These are phyloP conservation scores for Heliopora coerulea DNA, from an alignment of 92 coral and sea anemone species.

Conservation along the genomic window DNA sequence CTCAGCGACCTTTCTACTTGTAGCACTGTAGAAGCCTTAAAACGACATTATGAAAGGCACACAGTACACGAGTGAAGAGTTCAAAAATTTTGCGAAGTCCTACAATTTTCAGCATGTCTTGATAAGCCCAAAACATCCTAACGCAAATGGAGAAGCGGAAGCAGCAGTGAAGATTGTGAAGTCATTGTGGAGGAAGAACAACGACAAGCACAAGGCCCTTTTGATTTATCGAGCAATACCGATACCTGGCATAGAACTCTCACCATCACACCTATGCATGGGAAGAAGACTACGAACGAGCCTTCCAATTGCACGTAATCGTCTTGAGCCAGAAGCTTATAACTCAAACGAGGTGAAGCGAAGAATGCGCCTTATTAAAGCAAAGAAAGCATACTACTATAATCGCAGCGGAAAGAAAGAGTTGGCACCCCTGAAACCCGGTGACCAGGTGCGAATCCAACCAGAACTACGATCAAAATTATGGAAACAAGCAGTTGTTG, in stretches of 20 bases:
- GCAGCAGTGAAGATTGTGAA: constrained; percentile 42
- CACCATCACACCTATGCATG: constrained; percentile 55
- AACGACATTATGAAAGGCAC: constrained; percentile 50
- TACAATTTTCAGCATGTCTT: constrained; percentile 19
- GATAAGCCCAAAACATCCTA: constrained; percentile 43
- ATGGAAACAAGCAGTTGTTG: constrained; percentile 12
- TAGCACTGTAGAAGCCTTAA: constrained; percentile 32
- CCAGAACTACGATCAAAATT: constrained; percentile 5
- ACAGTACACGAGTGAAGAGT: constrained; percentile 29
- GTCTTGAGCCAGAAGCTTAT: constrained; percentile 45
- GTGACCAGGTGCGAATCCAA: constrained; percentile 46
- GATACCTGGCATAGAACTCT: constrained; percentile 52
- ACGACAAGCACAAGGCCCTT: constrained; percentile 56
- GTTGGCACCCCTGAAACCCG: constrained; percentile 36
- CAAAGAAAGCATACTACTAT: constrained; percentile 39
- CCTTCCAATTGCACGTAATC: constrained; percentile 46
- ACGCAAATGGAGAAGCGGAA: constrained; percentile 49
- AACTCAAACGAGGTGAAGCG: constrained; percentile 21
- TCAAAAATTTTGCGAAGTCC: constrained; percentile 24
- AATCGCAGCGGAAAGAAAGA: constrained; percentile 41
- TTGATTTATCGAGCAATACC: constrained; percentile 44
- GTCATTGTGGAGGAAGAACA: constrained; percentile 45
- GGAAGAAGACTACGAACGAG: constrained; percentile 51
- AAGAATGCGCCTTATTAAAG: constrained; percentile 40
- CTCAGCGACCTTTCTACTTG: constrained; percentile 45